Percentiles rank a stretch among this genome's conserved stretches.
Evolutionary conservation across 2,113 vertebrate genomes (phyloP).

Genomic region (Camelus dromedarius): DNA sequence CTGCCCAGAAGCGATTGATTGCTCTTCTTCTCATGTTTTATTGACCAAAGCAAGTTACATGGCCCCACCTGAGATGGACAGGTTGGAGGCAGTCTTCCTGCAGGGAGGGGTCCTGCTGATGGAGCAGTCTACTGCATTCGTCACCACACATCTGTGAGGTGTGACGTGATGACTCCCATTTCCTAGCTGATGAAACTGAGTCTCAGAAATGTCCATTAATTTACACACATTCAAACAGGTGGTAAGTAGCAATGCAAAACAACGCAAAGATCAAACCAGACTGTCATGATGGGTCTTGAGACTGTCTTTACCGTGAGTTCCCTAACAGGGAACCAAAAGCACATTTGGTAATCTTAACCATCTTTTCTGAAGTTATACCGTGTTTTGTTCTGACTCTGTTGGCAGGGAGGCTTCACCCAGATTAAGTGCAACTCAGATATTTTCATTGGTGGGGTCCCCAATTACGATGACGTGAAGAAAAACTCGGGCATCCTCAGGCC

Average conservation of each 20-base stretch:
- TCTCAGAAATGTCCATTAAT: background rate
- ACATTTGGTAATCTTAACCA: background rate
- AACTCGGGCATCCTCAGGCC: conserved; percentile 90
- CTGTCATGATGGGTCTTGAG: background rate
- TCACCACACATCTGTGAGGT: rapidly evolving
- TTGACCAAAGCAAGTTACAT: background rate
- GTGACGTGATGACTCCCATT: background rate
- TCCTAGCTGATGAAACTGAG: background rate
- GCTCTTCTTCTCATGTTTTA: background rate
- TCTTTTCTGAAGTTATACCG: background rate
- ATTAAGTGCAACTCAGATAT: conserved; percentile 97
- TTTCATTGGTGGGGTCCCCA: conserved; percentile 95
- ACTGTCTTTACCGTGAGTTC: background rate
- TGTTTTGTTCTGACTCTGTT: background rate
- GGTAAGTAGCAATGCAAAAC: background rate
- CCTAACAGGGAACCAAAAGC: background rate
- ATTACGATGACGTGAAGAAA: conserved; percentile 93
- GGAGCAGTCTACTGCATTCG: rapidly evolving
- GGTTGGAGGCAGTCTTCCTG: background rate
- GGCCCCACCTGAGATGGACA: background rate
- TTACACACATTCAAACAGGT: no score
- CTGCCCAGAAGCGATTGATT: background rate
- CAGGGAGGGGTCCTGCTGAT: background rate
- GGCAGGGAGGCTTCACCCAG: conserved; percentile 97
- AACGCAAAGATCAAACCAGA: background rate